Percentiles rank a stretch among this genome's conserved stretches.
Evolutionary conservation across 2,888 invertebrate genomes (phyloP).

Genomic region (Ichneumoninae sp.): DNA sequence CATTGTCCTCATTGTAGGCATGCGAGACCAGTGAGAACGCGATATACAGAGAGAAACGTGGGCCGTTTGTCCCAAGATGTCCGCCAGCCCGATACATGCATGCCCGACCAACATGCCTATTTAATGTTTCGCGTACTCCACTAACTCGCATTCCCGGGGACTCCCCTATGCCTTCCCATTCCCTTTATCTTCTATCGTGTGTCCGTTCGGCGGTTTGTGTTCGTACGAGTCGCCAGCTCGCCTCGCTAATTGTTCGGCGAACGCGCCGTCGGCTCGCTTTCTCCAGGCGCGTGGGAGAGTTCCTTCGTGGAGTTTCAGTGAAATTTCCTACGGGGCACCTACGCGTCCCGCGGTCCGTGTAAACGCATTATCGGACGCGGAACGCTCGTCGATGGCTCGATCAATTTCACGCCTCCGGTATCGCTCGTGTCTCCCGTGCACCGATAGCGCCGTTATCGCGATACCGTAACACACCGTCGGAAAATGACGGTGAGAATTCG

Average conservation of each 20-base stretch:
- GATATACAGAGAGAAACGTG: constrained; percentile 5
- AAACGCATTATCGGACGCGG: not conserved
- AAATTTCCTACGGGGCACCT: not conserved
- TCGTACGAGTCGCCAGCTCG: constrained; percentile 59
- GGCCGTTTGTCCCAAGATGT: constrained; percentile 57
- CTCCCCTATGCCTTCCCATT: constrained; percentile 10
- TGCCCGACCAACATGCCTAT: constrained; percentile 64
- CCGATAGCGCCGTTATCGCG: constrained; percentile 17
- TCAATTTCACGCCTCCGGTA: constrained; percentile 7
- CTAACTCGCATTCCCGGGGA: not conserved
- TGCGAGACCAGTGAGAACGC: not conserved
- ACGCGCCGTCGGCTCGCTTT: not conserved
- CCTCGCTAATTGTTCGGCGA: constrained; percentile 57
- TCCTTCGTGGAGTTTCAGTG: not conserved
- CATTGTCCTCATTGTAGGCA: constrained; percentile 77
- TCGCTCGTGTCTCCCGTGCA: constrained; percentile 26
- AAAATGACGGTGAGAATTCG: constrained; percentile 43
- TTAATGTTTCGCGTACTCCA: constrained; percentile 68
- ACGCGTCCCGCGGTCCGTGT: not conserved
- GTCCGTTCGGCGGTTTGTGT: constrained; percentile 59
- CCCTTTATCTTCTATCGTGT: constrained; percentile 62
- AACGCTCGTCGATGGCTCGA: not conserved
- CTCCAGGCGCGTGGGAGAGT: constrained; percentile 48
- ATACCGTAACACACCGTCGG: constrained; percentile 29
- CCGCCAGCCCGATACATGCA: constrained; percentile 61